These are phyloP conservation scores for Acronicta leporina DNA, from an alignment of 2,888 invertebrate species.

Conservation along the genomic window DNA sequence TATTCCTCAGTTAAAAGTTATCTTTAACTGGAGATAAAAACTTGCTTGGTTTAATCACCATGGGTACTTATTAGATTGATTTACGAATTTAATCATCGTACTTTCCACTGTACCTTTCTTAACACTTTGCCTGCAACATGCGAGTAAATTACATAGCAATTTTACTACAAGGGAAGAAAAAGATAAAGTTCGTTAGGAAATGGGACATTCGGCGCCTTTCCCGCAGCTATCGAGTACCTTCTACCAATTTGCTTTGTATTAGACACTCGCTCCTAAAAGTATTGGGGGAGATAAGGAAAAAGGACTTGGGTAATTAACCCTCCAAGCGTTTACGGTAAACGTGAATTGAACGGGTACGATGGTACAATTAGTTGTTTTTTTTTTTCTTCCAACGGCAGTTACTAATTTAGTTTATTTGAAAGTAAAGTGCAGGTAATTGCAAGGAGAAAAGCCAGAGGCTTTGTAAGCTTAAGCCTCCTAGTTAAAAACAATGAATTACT, in stretches of 20 bases:
- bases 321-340: slow-evolving; percentile 72
- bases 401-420: slow-evolving; percentile 52
- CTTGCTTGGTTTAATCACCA: no score
- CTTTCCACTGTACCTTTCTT: no score
- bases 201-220: slow-evolving; percentile 79
- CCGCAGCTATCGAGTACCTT: slow-evolving; percentile 79
- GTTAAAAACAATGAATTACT: no score
- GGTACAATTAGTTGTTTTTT: slow-evolving; percentile 69
- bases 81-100: no score
- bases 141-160: slow-evolving; percentile 33
- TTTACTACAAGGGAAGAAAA: slow-evolving; percentile 67
- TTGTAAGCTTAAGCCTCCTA: no score
- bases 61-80: no score
- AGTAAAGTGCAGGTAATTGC: slow-evolving; percentile 22
- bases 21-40: no score
- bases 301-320: slow-evolving; percentile 76
- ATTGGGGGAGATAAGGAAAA: slow-evolving; percentile 74
- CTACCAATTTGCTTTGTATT: slow-evolving; percentile 85
- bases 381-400: slow-evolving; percentile 54
- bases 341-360: slow-evolving; percentile 70
- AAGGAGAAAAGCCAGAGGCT: no score
- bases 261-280: slow-evolving; percentile 73
- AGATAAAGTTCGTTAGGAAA: slow-evolving; percentile 82
- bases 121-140: not conserved
- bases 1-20: no score